Evolutionary conservation across 2,888 invertebrate genomes (phyloP).

Genomic region (Brachyopa scutellaris): DNA sequence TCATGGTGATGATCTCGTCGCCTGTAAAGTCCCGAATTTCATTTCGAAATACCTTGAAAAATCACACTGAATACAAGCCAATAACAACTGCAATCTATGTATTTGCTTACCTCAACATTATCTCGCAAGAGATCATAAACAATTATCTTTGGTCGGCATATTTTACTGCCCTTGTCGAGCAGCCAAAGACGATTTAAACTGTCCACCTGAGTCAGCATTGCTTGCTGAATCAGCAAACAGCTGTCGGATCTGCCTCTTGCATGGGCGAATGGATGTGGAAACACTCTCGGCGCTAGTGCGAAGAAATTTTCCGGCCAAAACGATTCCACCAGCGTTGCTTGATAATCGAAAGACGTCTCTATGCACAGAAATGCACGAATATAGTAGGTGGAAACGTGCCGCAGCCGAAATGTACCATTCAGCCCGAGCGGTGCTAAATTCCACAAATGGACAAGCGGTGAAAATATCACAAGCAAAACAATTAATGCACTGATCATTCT

Average conservation of each 20-base stretch:
- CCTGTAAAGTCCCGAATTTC: slow-evolving; percentile 46
- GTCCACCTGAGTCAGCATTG: slow-evolving; percentile 79
- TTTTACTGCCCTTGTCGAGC: slow-evolving; percentile 74
- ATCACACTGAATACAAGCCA: neutral
- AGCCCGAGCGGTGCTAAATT: slow-evolving; percentile 76
- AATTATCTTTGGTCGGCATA: slow-evolving; percentile 77
- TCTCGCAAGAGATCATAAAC: slow-evolving; percentile 78
- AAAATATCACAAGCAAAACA: slow-evolving; percentile 37
- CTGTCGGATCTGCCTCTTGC: slow-evolving; percentile 62
- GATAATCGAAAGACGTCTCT: slow-evolving; percentile 73
- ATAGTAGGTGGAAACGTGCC: slow-evolving; percentile 78
- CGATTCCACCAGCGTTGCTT: slow-evolving; percentile 78
- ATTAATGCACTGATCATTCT: slow-evolving; percentile 43
- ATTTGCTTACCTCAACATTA: slow-evolving; percentile 75
- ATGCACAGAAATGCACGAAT: slow-evolving; percentile 78
- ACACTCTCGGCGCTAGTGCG: slow-evolving; percentile 75
- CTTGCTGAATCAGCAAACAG: slow-evolving; percentile 77
- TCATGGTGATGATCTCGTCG: slow-evolving; percentile 48
- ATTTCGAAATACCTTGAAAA: slow-evolving; percentile 46
- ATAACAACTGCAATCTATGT: neutral
- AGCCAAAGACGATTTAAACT: slow-evolving; percentile 79
- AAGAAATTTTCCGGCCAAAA: slow-evolving; percentile 78
- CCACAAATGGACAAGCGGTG: slow-evolving; percentile 72
- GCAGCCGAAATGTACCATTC: slow-evolving; percentile 78
- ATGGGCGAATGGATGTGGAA: slow-evolving; percentile 73